These are phyloP conservation scores for Tachystola acroxantha DNA, from an alignment of 2,888 invertebrate genomes.

Conservation along the genomic window DNA sequence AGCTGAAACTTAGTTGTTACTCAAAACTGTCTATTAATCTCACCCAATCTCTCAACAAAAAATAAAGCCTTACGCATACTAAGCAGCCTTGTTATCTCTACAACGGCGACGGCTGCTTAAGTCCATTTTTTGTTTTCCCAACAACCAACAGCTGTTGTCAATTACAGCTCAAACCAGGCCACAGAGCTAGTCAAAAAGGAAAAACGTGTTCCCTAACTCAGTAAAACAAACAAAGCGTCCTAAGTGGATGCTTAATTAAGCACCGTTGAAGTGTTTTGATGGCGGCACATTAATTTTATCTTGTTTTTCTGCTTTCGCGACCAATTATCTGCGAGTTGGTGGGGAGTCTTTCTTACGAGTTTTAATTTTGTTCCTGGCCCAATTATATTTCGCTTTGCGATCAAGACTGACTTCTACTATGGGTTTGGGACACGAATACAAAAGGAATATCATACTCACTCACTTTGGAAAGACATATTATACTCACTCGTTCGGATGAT, in stretches of 20 bases:
- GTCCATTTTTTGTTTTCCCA: too few relatives aligned
- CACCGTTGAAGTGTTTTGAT: constrained; percentile 61
- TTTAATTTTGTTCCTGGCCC: constrained; percentile 30
- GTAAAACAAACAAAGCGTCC: constrained; percentile 38
- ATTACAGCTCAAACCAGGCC: not conserved
- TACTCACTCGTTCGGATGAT: too few relatives aligned
- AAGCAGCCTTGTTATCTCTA: too few relatives aligned
- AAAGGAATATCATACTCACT: constrained; percentile 7
- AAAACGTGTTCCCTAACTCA: constrained; percentile 2
- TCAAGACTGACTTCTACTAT: constrained; percentile 19
- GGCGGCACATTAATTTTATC: constrained; percentile 65
- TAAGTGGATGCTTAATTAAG: constrained; percentile 60
- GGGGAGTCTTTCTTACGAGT: constrained; percentile 39
- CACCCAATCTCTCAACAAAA: too few relatives aligned
- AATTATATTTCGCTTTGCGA: constrained; percentile 47
- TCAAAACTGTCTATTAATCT: too few relatives aligned
- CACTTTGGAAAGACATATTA: too few relatives aligned
- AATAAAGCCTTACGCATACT: too few relatives aligned
- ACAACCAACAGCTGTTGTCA: too few relatives aligned
- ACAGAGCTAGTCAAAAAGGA: constrained; percentile 3
- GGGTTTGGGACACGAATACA: constrained; percentile 13
- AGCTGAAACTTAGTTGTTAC: too few relatives aligned
- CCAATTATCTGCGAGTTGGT: constrained; percentile 52
- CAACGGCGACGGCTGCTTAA: too few relatives aligned
- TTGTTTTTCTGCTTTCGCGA: constrained; percentile 60